A percentile compares a stretch with the other conserved stretches of the same genome.
These are phyloP conservation scores for Lapara coniferarum DNA, from an alignment of 2,888 invertebrate genomes.

Conservation along the genomic window DNA sequence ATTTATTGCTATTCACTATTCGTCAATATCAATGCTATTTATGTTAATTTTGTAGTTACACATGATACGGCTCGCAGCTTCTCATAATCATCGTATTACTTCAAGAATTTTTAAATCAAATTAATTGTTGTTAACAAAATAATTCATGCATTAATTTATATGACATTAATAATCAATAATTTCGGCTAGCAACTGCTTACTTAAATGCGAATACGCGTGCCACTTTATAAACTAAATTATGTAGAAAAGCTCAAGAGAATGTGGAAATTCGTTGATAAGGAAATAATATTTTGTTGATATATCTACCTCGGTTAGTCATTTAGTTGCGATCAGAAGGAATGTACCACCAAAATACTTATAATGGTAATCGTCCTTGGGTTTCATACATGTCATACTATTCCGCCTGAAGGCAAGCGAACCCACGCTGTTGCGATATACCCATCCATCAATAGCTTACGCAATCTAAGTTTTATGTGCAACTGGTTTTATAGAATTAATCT, in stretches of 20 bases:
- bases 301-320: constrained; percentile 36
- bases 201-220: too few species aligned
- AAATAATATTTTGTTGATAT: background rate
- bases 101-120: constrained; percentile 3
- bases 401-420: constrained; percentile 51
- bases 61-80: background rate
- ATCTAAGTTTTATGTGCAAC: constrained; percentile 53
- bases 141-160: background rate
- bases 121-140: background rate
- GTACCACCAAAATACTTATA: constrained; percentile 53
- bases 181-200: too few species aligned
- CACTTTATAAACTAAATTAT: background rate
- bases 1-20: constrained; percentile 35
- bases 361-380: constrained; percentile 63
- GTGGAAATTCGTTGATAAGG: too few species aligned
- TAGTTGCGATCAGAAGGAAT: constrained; percentile 53
- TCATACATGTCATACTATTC: constrained; percentile 64
- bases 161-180: background rate
- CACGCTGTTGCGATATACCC: constrained; percentile 59
- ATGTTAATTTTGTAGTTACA: constrained; percentile 26
- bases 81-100: background rate
- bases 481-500: constrained; percentile 61
- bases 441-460: constrained; percentile 61
- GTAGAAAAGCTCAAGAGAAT: background rate
- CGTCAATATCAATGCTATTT: constrained; percentile 36